A percentile compares a stretch with the other conserved stretches of the same genome.
These are phyloP conservation scores for Callopanchax toddi DNA, from an alignment of 2,113 vertebrate species.

Conservation along the genomic window DNA sequence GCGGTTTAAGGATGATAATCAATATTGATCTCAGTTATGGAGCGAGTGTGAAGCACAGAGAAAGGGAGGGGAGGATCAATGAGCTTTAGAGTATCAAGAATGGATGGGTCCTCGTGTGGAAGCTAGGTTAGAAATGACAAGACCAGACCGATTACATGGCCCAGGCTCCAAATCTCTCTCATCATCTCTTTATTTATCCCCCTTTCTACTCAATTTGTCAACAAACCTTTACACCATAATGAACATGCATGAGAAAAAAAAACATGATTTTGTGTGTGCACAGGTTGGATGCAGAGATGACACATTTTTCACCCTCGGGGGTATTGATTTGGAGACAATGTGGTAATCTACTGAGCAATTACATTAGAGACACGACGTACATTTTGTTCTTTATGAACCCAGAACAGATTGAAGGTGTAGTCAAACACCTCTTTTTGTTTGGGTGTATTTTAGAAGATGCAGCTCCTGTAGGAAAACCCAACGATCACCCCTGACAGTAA, in stretches of 20 bases:
- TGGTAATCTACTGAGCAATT: constrained; percentile 61
- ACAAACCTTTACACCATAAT: constrained; percentile 3
- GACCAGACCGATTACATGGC: constrained; percentile 32
- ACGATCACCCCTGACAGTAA: constrained; percentile 61
- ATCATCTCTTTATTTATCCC: constrained; percentile 27
- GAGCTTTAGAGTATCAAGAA: constrained; percentile 57
- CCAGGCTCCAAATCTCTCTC: constrained; percentile 16
- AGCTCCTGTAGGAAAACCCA: too few relatives aligned
- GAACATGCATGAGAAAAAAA: constrained; percentile 28
- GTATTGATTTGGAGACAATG: constrained; percentile 64
- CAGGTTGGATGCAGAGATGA: constrained; percentile 15
- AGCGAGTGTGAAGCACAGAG: constrained; percentile 35
- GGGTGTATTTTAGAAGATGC: too few relatives aligned
- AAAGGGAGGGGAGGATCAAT: constrained; percentile 63
- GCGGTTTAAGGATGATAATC: constrained; percentile 74
- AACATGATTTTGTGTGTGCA: constrained; percentile 4
- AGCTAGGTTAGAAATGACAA: constrained; percentile 36
- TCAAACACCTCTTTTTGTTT: neutral
- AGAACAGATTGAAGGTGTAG: constrained; percentile 17
- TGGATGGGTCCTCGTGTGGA: constrained; percentile 46
- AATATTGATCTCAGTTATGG: constrained; percentile 73
- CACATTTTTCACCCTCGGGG: constrained; percentile 42
- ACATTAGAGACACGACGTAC: constrained; percentile 63
- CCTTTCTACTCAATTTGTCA: constrained; percentile 7
- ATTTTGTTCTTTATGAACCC: constrained; percentile 33